These are phyloP conservation scores for Atherinomorus stipes DNA, from an alignment of 2,113 vertebrate species.

Conservation along the genomic window DNA sequence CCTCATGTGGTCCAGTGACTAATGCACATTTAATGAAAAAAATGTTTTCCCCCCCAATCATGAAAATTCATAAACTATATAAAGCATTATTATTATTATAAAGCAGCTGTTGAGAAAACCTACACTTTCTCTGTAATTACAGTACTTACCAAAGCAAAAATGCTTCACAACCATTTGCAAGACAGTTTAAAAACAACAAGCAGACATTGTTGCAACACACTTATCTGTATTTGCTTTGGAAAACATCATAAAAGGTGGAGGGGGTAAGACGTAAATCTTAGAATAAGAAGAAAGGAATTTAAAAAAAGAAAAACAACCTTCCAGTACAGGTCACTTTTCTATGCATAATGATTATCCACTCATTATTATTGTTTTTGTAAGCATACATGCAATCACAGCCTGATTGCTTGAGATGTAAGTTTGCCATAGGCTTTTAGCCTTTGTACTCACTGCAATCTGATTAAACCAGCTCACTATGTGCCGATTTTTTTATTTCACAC, in stretches of 20 bases:
- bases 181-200: conserved; percentile 1
- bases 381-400: conserved; percentile 39
- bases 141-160: not conserved
- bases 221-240: conserved; percentile 5
- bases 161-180: not conserved
- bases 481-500: conserved; percentile 8
- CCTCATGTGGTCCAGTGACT: not conserved
- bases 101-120: conserved; percentile 45
- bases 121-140: not conserved
- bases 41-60: too few species aligned
- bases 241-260: not conserved
- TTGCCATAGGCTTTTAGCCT: conserved; percentile 16
- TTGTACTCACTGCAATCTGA: conserved; percentile 14
- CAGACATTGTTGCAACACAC: not conserved
- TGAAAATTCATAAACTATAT: conserved; percentile 57
- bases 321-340: conserved; percentile 7
- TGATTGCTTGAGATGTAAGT: conserved; percentile 37
- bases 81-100: conserved; percentile 66
- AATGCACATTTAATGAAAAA: not conserved
- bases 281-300: not conserved
- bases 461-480: conserved; percentile 16
- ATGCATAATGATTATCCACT: conserved; percentile 32
- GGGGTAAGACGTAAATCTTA: not conserved
- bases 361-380: conserved; percentile 42
- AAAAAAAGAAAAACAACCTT: not conserved